Evolutionary conservation across 2,113 vertebrate genomes (phyloP), one percentile per base, ranked within the genome.

Genomic region (Spea multiplicata): DNA sequence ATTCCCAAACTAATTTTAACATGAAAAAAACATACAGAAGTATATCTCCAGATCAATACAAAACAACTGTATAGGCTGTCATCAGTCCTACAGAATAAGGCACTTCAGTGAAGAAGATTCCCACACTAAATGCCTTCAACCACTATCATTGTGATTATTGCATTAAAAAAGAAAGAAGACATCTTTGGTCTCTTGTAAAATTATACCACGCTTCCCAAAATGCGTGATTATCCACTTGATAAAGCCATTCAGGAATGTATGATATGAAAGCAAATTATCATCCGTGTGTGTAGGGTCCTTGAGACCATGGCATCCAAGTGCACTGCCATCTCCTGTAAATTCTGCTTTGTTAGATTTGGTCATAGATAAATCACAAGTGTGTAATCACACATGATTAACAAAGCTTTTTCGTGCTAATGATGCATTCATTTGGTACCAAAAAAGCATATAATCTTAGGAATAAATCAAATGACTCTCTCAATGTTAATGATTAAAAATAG

Each of bases 151-250:
- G 47, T 8, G 66, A 48, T 49, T 44, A 61, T 50, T 71, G 71
- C 45, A 62, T 65, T 61, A 4, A 57, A 76, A 52, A 52, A 52
- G 50, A 52, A 13, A 59, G 55, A 59, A 13, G 10, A 59, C 4
- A 76, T 47, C 66, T 68, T 44, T 68, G 47, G 5, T 65, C 53
- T 68, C 59, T 71, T 52, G 12, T 44, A n/a, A 50, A 71, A 78
- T 78, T 71, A 71, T 65, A 49, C 8, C 57, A 71, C 49, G 50
- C 44, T 78, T 71, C 47, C 8, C 44, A 47, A 44, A 78, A 72
- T 66, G 61, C 72, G 62, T 72, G 69, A 72, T 78, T 78, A 78
- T 66, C 69, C 69, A 78, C 76, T 72, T 71, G 69, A 55, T n/a
- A 72, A 72, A 65, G 52, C 59, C 13, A 53, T 72, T 46, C 48